These are phyloP conservation scores for Philonicus albiceps DNA, from an alignment of 2,888 invertebrate species.

Conservation along the genomic window DNA sequence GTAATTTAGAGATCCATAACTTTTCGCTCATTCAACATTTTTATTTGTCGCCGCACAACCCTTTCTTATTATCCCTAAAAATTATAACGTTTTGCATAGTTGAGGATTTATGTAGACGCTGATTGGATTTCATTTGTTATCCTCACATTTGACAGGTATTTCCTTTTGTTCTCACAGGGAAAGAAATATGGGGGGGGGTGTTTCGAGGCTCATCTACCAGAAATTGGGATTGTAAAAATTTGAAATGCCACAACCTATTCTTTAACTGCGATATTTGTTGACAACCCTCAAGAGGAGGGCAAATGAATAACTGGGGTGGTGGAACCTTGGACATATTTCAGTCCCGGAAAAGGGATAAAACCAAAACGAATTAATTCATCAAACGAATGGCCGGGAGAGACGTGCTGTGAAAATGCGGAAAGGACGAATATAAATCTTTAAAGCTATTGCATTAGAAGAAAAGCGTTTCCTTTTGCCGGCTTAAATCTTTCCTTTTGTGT, in stretches of 20 bases:
- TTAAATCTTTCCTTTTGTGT: constrained; percentile 19
- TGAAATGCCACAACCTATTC: neutral
- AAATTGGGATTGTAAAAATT: neutral
- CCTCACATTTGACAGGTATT: neutral
- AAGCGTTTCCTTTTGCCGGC: neutral
- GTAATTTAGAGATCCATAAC: constrained; percentile 48
- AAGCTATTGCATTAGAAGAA: constrained; percentile 13
- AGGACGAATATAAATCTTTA: constrained; percentile 11
- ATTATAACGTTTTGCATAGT: constrained; percentile 21
- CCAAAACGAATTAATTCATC: constrained; percentile 17
- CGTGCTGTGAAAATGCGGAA: constrained; percentile 4
- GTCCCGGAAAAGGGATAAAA: neutral
- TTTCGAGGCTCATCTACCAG: neutral
- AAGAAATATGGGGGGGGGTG: neutral
- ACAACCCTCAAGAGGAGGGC: neutral
- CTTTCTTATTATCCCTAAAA: neutral
- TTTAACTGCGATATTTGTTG: neutral
- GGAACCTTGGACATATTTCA: neutral
- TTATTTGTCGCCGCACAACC: constrained; percentile 10
- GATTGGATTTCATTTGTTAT: constrained; percentile 2
- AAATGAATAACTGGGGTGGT: neutral
- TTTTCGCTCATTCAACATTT: constrained; percentile 33
- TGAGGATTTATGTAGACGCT: constrained; percentile 16
- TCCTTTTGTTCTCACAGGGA: neutral
- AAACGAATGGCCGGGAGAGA: neutral